These are phyloP conservation scores for Sebastes kiyomatsui DNA, from an alignment of 2,797 vertebrate genomes.

Conservation along the genomic window DNA sequence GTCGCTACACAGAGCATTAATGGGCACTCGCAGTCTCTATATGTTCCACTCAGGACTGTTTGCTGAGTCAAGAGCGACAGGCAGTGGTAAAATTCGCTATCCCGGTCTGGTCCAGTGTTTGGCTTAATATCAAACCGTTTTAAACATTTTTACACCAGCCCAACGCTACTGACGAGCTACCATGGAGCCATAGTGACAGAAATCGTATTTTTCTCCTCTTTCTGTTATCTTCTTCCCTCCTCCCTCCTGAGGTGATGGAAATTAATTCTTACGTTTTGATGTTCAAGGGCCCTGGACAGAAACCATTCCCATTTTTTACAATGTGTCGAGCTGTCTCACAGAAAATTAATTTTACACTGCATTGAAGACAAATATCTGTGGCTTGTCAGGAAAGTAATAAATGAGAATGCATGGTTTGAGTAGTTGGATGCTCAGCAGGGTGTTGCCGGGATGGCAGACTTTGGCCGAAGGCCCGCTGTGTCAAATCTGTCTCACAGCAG, in stretches of 20 bases:
- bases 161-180: background rate
- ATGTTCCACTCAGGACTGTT: no score
- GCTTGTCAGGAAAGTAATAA: constrained; percentile 62
- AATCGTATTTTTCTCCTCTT: background rate
- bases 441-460: constrained; percentile 18
- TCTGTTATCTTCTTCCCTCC: background rate
- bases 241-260: constrained; percentile 59
- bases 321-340: constrained; percentile 46
- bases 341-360: constrained; percentile 66
- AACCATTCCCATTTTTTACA: constrained; percentile 50
- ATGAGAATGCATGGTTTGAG: constrained; percentile 50
- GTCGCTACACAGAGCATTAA: background rate
- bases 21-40: background rate
- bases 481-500: constrained; percentile 59
- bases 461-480: constrained; percentile 49
- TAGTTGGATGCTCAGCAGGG: constrained; percentile 45
- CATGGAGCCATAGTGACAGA: background rate
- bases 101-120: background rate
- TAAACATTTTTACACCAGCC: background rate
- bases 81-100: background rate
- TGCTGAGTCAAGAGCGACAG: background rate
- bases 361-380: constrained; percentile 51
- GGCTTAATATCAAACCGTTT: background rate
- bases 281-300: constrained; percentile 45
- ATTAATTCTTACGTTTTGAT: constrained; percentile 65